phyloP scores from a whole-genome alignment of 2,113 vertebrate species.

The Aphelocoma coerulescens region DNA sequence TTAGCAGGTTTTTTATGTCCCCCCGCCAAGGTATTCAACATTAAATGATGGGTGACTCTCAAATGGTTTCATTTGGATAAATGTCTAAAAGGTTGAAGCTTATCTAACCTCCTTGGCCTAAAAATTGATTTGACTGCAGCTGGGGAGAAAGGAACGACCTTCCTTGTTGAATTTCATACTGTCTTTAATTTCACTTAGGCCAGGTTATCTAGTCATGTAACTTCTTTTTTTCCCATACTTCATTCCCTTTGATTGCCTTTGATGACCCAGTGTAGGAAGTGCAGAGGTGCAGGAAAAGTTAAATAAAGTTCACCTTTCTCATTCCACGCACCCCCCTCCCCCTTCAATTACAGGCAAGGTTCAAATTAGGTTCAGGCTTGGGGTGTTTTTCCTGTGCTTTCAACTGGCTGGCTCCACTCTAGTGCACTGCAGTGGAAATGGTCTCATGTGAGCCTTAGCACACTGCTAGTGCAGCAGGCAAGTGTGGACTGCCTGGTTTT shows the following conservation, averaged over 20 bases:
- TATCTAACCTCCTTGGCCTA: neutral
- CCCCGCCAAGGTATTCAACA: neutral
- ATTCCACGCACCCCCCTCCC: neutral
- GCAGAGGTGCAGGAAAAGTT: neutral
- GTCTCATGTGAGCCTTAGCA: neutral
- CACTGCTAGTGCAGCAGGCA: neutral
- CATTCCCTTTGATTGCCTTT: neutral
- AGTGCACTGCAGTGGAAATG: neutral
- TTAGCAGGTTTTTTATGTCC: neutral
- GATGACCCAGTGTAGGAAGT: neutral
- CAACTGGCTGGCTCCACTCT: neutral
- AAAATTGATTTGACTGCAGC: neutral
- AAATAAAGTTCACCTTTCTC: neutral
- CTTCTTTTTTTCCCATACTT: neutral
- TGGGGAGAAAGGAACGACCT: neutral
- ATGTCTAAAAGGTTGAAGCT: neutral
- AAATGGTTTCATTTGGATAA: slow-evolving; percentile 1
- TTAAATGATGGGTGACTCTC: neutral
- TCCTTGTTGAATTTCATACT: neutral
- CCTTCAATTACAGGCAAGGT: neutral
- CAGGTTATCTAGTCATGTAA: neutral
- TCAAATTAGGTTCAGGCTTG: neutral
- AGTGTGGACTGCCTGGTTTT: neutral
- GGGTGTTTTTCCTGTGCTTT: neutral
- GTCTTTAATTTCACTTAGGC: neutral